These are phyloP conservation scores for Bungarus multicinctus DNA, from an alignment of 2,113 vertebrate species.

Conservation along the genomic window DNA sequence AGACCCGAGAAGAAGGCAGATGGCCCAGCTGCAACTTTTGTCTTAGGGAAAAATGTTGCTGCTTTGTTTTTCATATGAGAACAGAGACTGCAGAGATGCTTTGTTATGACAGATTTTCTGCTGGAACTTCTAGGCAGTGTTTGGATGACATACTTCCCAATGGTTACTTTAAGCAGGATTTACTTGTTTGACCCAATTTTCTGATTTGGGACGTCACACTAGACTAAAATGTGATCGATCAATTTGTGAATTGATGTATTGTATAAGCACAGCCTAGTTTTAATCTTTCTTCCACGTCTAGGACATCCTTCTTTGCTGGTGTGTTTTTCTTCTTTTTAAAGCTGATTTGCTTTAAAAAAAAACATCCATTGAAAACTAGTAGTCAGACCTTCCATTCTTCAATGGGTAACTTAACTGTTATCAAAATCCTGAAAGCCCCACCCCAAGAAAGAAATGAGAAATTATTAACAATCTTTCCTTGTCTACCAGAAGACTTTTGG, in stretches of 20 bases:
- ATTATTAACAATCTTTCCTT: neutral
- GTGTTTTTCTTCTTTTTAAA: neutral
- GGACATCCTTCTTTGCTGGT: neutral
- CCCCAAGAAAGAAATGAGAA: neutral
- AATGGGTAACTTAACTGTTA: neutral
- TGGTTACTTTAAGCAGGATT: neutral
- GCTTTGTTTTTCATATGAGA: neutral
- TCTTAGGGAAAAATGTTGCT: neutral
- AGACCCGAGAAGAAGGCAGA: neutral
- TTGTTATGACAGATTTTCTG: neutral
- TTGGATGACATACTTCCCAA: neutral
- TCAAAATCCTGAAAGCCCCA: neutral
- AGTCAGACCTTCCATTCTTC: neutral
- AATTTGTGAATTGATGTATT: neutral
- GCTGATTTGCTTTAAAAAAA: neutral
- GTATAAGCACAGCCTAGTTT: neutral
- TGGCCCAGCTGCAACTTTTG: constrained; percentile 20
- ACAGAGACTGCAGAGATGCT: neutral
- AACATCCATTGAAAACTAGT: neutral
- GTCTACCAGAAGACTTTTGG: neutral
- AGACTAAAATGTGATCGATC: neutral
- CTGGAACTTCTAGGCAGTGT: neutral
- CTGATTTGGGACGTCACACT: neutral
- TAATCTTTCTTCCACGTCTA: neutral
- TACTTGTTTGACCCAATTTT: neutral